Base-by-base conservation (phyloP, 2,888 invertebrate species). In the Synergus umbraculus region DNA sequence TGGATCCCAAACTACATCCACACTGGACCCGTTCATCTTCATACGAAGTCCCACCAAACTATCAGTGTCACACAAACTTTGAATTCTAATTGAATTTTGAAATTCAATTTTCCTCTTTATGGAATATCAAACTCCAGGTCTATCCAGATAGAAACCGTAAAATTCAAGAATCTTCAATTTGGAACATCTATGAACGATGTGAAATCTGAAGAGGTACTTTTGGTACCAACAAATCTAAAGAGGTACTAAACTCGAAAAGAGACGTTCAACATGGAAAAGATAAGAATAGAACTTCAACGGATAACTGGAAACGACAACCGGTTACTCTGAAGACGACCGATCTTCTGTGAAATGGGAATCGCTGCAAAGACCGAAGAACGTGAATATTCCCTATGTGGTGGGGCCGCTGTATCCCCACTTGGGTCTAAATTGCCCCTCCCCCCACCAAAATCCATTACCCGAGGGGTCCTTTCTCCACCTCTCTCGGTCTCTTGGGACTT, bases 1-100 rank as follows among this genome's bases (percentile, higher is more conserved):
- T 29, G 91, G 89, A 49, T 92, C 92, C 91, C 90, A 92, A 86
- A 89, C 93, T 88, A 87, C 91, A 85, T 89, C 93, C 89, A 87
- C 91, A 90, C 87, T 90, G 76, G 86, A 86, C 65, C 88, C 88
- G 84, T 84, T 91, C 92, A 92, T 91, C 81, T 81, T 88, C 81
- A 81, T 44, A 15, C 18, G 12, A 66, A 66, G 15, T 66, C n/a
- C 41, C 43, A 18, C n/a, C 18, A n/a, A 44, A 44, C 12, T 60
- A 4, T 8, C 13, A 15, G 4, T 49, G 12, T 49, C 4, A 49
- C 12, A 49, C 15, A n/a, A 18, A 58, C 58, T 58, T 58, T 58
- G 13, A 60, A 12, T 22, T 60, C 12, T 12, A 15, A 22, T 22
- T 60, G 12, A 4, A 60, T 60, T 37, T 37, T 7, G 0, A 37